phyloP scores from a whole-genome alignment of 2,113 vertebrate species.

The Alligator mississippiensis region DNA sequence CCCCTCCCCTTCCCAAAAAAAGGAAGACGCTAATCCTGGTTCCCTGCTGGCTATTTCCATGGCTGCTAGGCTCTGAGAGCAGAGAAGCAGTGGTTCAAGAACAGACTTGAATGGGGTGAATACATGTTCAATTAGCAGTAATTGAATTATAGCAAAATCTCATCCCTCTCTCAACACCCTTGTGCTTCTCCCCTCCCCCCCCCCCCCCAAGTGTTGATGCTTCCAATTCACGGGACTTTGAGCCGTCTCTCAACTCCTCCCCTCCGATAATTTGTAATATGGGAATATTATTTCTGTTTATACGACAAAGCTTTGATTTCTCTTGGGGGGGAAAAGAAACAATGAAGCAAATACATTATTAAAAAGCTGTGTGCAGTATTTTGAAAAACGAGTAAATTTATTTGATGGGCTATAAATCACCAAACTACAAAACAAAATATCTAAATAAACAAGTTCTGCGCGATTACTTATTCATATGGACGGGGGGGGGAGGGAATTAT shows the following conservation, averaged over 20 bases:
- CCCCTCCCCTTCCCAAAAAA: neutral
- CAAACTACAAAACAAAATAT: neutral
- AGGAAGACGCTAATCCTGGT: neutral
- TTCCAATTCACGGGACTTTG: neutral
- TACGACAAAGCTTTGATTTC: constrained; percentile 1
- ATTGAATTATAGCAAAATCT: neutral
- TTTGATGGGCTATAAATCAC: constrained; percentile 33
- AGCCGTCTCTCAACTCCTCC: neutral
- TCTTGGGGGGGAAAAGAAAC: neutral
- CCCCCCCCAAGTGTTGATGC: neutral
- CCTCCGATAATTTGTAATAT: neutral
- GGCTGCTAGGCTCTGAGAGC: neutral
- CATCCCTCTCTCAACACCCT: neutral
- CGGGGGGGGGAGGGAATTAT: neutral
- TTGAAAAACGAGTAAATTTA: constrained; percentile 37
- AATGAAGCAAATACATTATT: constrained; percentile 9
- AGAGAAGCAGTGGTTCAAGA: too few species aligned
- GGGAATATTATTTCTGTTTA: neutral
- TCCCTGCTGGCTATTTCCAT: neutral
- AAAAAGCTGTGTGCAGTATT: neutral
- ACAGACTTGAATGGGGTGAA: neutral
- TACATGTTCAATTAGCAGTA: neutral
- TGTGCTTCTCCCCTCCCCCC: too few species aligned
- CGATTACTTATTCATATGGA: neutral
- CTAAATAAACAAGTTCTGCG: neutral